Percentiles rank a stretch among this genome's conserved stretches.
Evolutionary conservation across 2,888 invertebrate species (phyloP).

Genomic region (Strigamia maritima): DNA sequence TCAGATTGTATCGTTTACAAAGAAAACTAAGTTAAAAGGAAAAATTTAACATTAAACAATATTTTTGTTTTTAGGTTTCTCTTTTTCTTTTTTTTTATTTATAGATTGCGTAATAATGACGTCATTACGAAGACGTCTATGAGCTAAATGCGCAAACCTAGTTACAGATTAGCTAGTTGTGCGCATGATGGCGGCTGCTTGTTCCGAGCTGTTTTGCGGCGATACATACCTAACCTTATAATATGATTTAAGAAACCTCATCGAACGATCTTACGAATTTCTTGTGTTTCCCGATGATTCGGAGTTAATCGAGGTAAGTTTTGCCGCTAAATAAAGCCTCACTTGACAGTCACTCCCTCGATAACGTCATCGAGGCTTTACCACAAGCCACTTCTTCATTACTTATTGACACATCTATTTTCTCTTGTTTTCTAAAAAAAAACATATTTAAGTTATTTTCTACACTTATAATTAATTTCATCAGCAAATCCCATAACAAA

Average conservation of each 20-base stretch:
- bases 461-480: too few species aligned
- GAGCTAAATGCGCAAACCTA: not conserved
- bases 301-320: not conserved
- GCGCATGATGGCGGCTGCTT: constrained; percentile 4
- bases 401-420: not conserved
- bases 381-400: not conserved
- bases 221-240: too few species aligned
- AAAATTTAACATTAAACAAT: too few species aligned
- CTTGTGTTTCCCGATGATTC: not conserved
- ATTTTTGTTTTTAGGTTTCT: too few species aligned
- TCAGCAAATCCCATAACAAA: too few species aligned
- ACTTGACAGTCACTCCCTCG: not conserved
- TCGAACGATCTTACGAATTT: not conserved
- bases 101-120: not conserved
- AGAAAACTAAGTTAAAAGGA: too few species aligned
- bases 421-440: too few species aligned
- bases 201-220: not conserved
- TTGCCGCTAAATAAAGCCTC: not conserved
- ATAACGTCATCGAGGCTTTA: not conserved
- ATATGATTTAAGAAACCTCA: not conserved
- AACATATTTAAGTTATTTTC: too few species aligned
- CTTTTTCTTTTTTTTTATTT: too few species aligned
- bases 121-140: not conserved
- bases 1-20: too few species aligned
- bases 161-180: not conserved